Base-by-base conservation (phyloP, 2,797 vertebrate genomes). In the Myotis vivesi region DNA sequence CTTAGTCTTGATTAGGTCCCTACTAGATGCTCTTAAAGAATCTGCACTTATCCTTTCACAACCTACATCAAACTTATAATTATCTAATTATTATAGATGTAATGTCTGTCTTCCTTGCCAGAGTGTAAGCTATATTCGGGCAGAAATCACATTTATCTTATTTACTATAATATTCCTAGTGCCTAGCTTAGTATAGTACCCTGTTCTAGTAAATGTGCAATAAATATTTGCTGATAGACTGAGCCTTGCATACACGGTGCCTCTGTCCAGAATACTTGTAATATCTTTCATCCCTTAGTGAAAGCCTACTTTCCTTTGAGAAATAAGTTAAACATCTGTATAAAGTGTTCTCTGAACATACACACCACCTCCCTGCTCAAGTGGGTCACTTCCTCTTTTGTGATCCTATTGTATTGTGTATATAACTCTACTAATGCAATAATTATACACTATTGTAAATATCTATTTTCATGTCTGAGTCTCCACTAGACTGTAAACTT, bases 391-490 rank as follows among this genome's bases (percentile, higher is more conserved):
- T 92, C 38, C 30, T 93, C 72, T 76, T 89, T 76, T 80, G 87
- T 94, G 81, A 80, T 90, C 36, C 57, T 92, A 94, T 10, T 87
- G 41, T 46, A 59, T 1, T 64, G 12, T 41, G 9, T n/a, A 82
- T 0, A 57, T 46, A 89, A 86, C 46, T 66, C 59, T 92, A 66
- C 77, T 84, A 80, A 85, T 36, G n/a, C 44, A 57, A n/a, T 55
- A 81, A 86, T 51, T 81, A 95, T 44, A 92, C 6, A 66, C 30
- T 76, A 81, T 5, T 79, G 7, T 62, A 89, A 96, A 94, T 62
- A 94, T 20, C 19, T 69, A 79, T 30, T n/a, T 85, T 91, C 23
- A 20, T 44, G 33, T 57, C 53, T 90, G 36, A 69, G 49, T 73
- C 44, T 62, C 81, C 28, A 72, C 33, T 81, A 87, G 59, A 33